Base-by-base conservation (phyloP, 2,888 invertebrate species). In the Acanthosepion esculentum region DNA sequence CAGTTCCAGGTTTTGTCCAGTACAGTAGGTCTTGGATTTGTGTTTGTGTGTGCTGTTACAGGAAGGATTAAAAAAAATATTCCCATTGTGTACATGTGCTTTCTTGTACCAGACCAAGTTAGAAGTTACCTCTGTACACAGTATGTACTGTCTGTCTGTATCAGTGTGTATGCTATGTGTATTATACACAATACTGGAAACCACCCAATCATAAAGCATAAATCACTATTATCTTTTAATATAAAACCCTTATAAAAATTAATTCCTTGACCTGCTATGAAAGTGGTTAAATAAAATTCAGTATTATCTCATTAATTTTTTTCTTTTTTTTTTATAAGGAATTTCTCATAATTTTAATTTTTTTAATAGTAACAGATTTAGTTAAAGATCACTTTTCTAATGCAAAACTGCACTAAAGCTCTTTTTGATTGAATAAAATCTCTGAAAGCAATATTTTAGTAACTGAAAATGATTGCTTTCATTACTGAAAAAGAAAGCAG, bases 1-100 rank as follows among this genome's bases (percentile, higher is more conserved):
- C 78, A 78, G 78, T 78, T 78, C 78, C 78, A 78, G 78, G 78
- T 78, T 78, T 78, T 78, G 78, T 78, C 78, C 78, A 78, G n/a
- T 78, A 78, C 78, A 78, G 78, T 78, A 78, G 78, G 78, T 78
- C 78, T 78, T 78, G n/a, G 78, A 78, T 78, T 78, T 78, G 78
- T 78, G 78, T 78, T 78, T 78, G 78, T 78, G 78, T 78, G 78
- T 78, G 78, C 78, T 78, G 78, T 78, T 78, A 78, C n/a, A 78
- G n/a, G 33, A 78, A 78, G 78, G 78, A 78, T 78, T n/a, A n/a
- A n/a, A n/a, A 10, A n/a, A 78, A 78, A 78, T 33, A n/a, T 78
- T 78, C 78, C 78, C 78, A 78, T 78, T 33, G 78, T 78, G 78
- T 78, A 78, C 78, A 78, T 78, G 78, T 78, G 78, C 78, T 78